Evolutionary conservation across 2,113 vertebrate genomes (phyloP).

Genomic region (Urocynchramus pylzowi): DNA sequence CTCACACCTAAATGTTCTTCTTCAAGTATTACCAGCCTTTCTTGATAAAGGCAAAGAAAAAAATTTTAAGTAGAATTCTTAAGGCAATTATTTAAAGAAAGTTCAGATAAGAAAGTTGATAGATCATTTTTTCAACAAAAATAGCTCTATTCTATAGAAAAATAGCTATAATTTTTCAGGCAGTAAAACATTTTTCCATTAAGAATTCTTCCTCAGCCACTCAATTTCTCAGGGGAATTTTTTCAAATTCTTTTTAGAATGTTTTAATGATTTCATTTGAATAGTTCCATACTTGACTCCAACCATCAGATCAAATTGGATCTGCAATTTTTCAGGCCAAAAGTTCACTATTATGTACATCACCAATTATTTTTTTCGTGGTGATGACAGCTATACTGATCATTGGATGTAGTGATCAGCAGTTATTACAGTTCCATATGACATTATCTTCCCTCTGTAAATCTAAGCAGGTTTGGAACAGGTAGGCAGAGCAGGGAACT

Average conservation of each 20-base stretch:
- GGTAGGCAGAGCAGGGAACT: not conserved
- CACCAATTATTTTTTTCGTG: not conserved
- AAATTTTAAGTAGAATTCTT: not conserved
- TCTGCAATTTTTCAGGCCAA: not conserved
- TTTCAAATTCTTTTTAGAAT: not conserved
- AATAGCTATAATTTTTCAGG: not conserved
- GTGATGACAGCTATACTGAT: not conserved
- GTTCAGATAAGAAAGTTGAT: not conserved
- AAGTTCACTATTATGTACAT: not conserved
- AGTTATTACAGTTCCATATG: not conserved
- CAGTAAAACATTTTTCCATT: not conserved
- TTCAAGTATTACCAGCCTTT: not conserved
- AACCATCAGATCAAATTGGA: not conserved
- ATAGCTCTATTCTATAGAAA: not conserved
- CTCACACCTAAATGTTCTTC: not conserved
- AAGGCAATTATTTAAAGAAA: slow-evolving; percentile 7
- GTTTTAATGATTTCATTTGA: not conserved
- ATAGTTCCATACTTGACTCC: not conserved
- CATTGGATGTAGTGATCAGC: not conserved
- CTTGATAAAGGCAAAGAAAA: not conserved
- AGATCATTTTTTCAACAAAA: not conserved
- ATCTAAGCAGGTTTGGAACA: not conserved
- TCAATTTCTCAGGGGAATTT: not conserved
- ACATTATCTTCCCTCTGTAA: not conserved
- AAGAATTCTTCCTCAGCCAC: not conserved